Evolutionary conservation across 2,888 invertebrate genomes (phyloP).

Genomic region (Marasmarcha lunaedactyla): DNA sequence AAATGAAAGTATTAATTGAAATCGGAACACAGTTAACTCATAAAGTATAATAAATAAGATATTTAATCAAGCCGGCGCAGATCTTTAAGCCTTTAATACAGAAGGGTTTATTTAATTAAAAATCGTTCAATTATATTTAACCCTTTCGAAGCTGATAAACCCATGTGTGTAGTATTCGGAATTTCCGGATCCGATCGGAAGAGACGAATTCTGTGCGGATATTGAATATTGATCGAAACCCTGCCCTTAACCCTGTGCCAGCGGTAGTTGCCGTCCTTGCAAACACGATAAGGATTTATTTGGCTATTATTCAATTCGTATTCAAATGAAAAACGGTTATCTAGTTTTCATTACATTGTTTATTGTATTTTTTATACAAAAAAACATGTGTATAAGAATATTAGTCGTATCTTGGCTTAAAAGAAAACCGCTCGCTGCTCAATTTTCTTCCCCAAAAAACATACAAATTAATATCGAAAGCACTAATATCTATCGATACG

Average conservation of each 20-base stretch:
- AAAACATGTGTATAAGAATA: too few relatives aligned
- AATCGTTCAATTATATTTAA: conserved; percentile 2
- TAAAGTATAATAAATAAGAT: too few relatives aligned
- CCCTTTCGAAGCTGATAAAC: conserved; percentile 4
- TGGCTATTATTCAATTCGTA: conserved; percentile 39
- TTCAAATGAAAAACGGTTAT: too few relatives aligned
- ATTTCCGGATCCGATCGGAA: conserved; percentile 52
- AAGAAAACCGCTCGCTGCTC: too few relatives aligned
- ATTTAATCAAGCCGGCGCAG: not conserved
- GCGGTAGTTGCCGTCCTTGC: conserved; percentile 44
- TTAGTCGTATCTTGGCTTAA: too few relatives aligned
- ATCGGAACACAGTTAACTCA: too few relatives aligned
- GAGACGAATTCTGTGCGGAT: conserved; percentile 62
- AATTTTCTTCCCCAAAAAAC: too few relatives aligned
- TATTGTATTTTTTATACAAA: too few relatives aligned
- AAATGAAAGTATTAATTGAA: too few relatives aligned
- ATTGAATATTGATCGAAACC: conserved; percentile 69
- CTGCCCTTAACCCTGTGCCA: conserved; percentile 65
- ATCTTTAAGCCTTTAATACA: conserved; percentile 1
- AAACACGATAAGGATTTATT: conserved; percentile 45
- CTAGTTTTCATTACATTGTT: too few relatives aligned
- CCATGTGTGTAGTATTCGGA: conserved; percentile 30
- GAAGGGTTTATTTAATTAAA: not conserved
- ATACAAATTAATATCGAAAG: too few relatives aligned
- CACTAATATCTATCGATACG: too few relatives aligned